Base-by-base conservation (phyloP, 2,113 vertebrate species). In the Uropsilus gracilis region DNA sequence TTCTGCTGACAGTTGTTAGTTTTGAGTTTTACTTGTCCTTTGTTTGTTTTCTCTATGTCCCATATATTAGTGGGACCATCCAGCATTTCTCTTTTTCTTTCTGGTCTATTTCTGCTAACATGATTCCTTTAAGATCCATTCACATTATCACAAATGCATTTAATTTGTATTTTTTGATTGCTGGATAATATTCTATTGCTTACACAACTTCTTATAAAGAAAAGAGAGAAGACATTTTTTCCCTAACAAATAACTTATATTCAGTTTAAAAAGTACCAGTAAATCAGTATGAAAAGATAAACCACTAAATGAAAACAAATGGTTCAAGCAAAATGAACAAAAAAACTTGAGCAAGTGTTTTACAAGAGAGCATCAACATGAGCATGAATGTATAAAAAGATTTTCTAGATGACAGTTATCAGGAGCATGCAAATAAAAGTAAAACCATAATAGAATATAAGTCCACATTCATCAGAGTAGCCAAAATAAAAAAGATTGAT, bases 281-380 rank as follows among this genome's bases (percentile, higher is more conserved):
- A 88, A 88, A 88, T 66, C 20, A 39, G 42, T 57, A 83, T 82
- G 17, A 39, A 57, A 82, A 89, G 8, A 64, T 80, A 69, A 57
- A 73, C n/a, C 37, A 50, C 42, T 44, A 34, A 71, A 44, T 63
- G 50, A 39, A 80, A 22, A 64, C 53, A 88, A 88, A 72, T 32
- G 18, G 46, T 20, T 83, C 46, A 57, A 88, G 75, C 66, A 73
- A 81, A 87, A 82, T 59, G 9, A 94, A 14, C 57, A 89, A 94
- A 78, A 94, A 78, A 66, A n/a, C 17, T 88, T 83, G 30, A 81
- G 64, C 3, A 26, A 24, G 14, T 12, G 66, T 83, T 83, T 82
- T 48, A 75, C 5, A 83, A 57, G 71, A 82, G 32, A 42, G n/a
- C n/a, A n/a, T n/a, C n/a, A n/a, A n/a, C n/a, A n/a, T 84, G n/a